Percentiles rank a stretch among this genome's conserved stretches.
These are phyloP conservation scores for Aplysia californica DNA, from an alignment of 1,140 invertebrate species.

Conservation along the genomic window DNA sequence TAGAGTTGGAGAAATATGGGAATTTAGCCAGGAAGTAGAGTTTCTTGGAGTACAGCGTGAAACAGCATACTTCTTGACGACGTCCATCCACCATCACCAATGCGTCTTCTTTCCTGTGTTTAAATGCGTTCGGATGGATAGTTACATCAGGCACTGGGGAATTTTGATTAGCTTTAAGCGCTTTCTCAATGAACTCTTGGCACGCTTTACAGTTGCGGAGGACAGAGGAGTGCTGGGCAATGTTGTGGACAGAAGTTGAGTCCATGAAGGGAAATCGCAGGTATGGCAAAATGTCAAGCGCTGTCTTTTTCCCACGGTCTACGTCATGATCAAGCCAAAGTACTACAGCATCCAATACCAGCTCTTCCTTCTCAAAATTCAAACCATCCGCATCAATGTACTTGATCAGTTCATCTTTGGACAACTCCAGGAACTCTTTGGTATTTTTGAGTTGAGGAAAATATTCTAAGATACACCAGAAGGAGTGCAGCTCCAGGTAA, in stretches of 20 bases:
- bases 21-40: conserved; percentile 37
- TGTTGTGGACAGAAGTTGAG: conserved; percentile 9
- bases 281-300: conserved; percentile 28
- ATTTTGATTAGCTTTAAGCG: conserved; percentile 14
- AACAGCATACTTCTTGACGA: conserved; percentile 38
- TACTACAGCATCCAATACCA: conserved; percentile 37
- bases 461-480: conserved; percentile 39
- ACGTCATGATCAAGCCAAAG: conserved; percentile 41
- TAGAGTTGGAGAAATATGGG: conserved; percentile 36
- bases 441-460: conserved; percentile 38
- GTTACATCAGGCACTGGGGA: not conserved
- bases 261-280: conserved; percentile 34
- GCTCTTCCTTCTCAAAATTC: conserved; percentile 50
- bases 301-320: conserved; percentile 9
- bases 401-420: conserved; percentile 39
- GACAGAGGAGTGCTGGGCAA: not conserved
- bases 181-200: conserved; percentile 24
- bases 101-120: conserved; percentile 30
- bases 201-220: conserved; percentile 15
- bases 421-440: conserved; percentile 43
- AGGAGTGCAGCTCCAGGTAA: conserved; percentile 32
- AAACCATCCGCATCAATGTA: conserved; percentile 46
- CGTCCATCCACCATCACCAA: conserved; percentile 37
- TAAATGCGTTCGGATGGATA: conserved; percentile 2
- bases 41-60: conserved; percentile 34